Conservation (phyloP, 2,888 invertebrate species). For the Drosophila setosimentum region DNA sequence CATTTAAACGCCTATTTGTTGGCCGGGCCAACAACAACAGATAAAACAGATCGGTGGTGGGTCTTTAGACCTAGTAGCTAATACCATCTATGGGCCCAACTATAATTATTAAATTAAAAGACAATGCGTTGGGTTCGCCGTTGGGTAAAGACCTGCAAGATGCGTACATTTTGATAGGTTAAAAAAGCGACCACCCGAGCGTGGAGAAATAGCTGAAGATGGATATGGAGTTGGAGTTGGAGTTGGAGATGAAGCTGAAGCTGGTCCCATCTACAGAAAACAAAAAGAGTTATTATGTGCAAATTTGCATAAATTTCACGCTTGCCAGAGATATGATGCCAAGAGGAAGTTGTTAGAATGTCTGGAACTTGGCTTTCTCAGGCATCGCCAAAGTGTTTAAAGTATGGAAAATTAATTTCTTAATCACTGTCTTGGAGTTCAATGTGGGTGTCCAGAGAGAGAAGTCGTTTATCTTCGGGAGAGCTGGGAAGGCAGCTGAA, state of each 20-base stretch:
- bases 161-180: slow-evolving; percentile 71
- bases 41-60: slow-evolving; percentile 50
- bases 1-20: slow-evolving; percentile 80
- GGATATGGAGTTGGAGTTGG: slow-evolving; percentile 32
- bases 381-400: slow-evolving; percentile 6
- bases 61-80: slow-evolving; percentile 65
- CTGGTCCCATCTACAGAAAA: slow-evolving; percentile 43
- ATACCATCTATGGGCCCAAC: slow-evolving; percentile 47
- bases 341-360: slow-evolving; percentile 55
- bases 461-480: slow-evolving; percentile 3
- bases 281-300: slow-evolving; percentile 81
- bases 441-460: slow-evolving; percentile 37
- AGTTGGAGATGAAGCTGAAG: slow-evolving; percentile 3
- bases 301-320: slow-evolving; percentile 81
- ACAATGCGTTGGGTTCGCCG: slow-evolving; percentile 51
- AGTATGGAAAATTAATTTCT: slow-evolving; percentile 49
- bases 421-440: slow-evolving; percentile 42
- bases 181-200: slow-evolving; percentile 72
- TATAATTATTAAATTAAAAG: slow-evolving; percentile 79
- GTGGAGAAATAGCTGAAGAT: slow-evolving; percentile 55
- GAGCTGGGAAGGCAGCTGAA: not conserved
- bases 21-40: slow-evolving; percentile 36
- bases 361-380: slow-evolving; percentile 24
- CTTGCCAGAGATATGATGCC: slow-evolving; percentile 54
- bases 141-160: slow-evolving; percentile 61